Conservation (phyloP, 2,113 vertebrate genomes). For the Elephantulus edwardii region DNA sequence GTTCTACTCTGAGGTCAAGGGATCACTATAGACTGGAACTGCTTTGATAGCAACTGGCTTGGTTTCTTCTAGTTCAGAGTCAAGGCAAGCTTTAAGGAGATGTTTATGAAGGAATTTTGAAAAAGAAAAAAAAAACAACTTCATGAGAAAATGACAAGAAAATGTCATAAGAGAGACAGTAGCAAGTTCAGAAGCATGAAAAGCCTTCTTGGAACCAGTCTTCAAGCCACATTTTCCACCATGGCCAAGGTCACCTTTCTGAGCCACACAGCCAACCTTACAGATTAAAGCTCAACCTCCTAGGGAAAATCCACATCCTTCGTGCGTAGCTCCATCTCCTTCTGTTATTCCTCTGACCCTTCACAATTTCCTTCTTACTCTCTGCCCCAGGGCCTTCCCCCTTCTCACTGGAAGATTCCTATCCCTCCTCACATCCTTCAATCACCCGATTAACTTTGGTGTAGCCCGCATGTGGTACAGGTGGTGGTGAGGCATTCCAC, state of each 20-base stretch:
- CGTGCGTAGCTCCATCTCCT: background rate
- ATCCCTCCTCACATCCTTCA: fast-evolving
- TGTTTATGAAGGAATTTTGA: conserved; percentile 11
- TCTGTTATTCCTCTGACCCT: background rate
- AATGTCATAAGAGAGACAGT: fast-evolving
- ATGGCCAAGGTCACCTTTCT: background rate
- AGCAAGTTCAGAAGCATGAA: background rate
- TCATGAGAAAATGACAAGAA: background rate
- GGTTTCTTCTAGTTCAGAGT: background rate
- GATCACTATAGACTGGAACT: background rate
- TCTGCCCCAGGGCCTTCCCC: background rate
- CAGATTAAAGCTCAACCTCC: background rate
- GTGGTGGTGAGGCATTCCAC: background rate
- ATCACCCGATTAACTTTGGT: too few relatives aligned
- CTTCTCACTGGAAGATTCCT: background rate
- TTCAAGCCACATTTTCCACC: too few relatives aligned
- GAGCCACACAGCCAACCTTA: background rate
- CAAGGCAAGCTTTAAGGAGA: background rate
- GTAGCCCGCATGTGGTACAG: background rate
- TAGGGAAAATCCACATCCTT: too few relatives aligned
- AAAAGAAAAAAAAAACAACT: background rate
- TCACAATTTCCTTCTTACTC: background rate
- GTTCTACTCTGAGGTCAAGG: background rate
- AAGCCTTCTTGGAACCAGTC: background rate
- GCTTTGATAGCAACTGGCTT: background rate